A percentile compares a stretch with the other conserved stretches of the same genome.
Conservation (phyloP, 2,888 invertebrate genomes). For the Ligdia adustata region DNA sequence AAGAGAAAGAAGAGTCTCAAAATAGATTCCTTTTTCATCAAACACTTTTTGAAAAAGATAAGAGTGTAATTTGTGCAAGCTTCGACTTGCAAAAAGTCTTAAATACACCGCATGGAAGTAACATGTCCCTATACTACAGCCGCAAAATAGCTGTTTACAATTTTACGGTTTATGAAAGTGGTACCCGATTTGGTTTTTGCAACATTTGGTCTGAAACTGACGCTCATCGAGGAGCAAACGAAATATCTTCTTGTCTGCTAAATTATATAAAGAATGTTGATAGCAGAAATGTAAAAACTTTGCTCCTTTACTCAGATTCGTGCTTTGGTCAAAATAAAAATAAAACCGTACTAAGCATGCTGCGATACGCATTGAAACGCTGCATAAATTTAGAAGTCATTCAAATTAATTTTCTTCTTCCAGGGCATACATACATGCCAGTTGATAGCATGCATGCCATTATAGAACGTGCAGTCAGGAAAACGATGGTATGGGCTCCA, state of each 20-base stretch:
- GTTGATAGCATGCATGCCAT: too few relatives aligned
- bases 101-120: constrained; percentile 18
- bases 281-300: background rate
- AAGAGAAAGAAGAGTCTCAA: constrained; percentile 16
- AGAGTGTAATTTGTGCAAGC: constrained; percentile 10
- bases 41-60: constrained; percentile 1
- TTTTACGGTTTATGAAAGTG: background rate
- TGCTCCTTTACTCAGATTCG: background rate
- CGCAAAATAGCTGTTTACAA: too few relatives aligned
- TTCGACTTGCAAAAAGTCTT: constrained; percentile 18
- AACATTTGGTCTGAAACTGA: too few relatives aligned
- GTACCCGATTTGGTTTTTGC: background rate
- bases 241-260: too few relatives aligned
- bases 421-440: too few relatives aligned
- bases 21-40: constrained; percentile 10
- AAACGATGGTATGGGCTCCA: too few relatives aligned
- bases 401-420: background rate
- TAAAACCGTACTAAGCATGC: background rate
- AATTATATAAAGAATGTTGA: too few relatives aligned
- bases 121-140: too few relatives aligned
- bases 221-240: too few relatives aligned
- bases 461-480: too few relatives aligned
- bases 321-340: too few relatives aligned
- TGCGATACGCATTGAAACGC: too few relatives aligned
- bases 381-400: constrained; percentile 10